phyloP scores from a whole-genome alignment of 1,140 invertebrate species.

The Chlorops oryzae region DNA sequence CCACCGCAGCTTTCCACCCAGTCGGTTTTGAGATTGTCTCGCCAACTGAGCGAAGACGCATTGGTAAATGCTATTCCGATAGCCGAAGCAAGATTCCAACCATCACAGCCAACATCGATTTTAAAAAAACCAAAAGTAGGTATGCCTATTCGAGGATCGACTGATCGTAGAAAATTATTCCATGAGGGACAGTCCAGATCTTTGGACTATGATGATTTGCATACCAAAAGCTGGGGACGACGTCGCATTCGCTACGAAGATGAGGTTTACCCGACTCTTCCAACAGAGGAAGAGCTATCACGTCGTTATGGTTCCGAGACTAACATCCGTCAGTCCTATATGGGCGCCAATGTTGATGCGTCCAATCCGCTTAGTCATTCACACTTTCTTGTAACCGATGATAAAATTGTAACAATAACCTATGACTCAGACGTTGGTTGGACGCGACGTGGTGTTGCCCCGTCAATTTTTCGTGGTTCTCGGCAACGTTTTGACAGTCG shows the following conservation, averaged over 20 bases:
- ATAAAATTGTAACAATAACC: constrained; percentile 47
- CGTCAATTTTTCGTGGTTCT: constrained; percentile 31
- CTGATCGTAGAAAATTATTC: constrained; percentile 36
- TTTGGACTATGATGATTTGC: constrained; percentile 43
- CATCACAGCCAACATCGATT: constrained; percentile 33
- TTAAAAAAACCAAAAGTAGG: constrained; percentile 39
- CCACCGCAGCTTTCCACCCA: constrained; percentile 37
- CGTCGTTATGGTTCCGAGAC: constrained; percentile 42
- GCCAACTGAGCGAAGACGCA: constrained; percentile 41
- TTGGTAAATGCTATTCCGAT: constrained; percentile 38
- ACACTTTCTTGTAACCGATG: constrained; percentile 48
- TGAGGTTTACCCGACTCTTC: constrained; percentile 26
- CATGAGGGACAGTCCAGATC: constrained; percentile 43
- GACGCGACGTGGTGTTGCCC: constrained; percentile 41
- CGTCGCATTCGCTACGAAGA: constrained; percentile 43
- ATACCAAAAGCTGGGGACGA: constrained; percentile 40
- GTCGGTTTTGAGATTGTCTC: constrained; percentile 36
- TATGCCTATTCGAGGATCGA: constrained; percentile 7
- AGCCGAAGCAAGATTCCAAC: constrained; percentile 27
- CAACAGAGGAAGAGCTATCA: constrained; percentile 20
- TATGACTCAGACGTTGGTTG: constrained; percentile 50
- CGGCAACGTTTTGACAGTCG: constrained; percentile 25
- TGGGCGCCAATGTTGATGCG: constrained; percentile 40
- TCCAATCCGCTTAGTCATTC: constrained; percentile 41
- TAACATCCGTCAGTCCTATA: constrained; percentile 44